phyloP scores from a whole-genome alignment of 2,113 vertebrate species.

The Egretta garzetta region DNA sequence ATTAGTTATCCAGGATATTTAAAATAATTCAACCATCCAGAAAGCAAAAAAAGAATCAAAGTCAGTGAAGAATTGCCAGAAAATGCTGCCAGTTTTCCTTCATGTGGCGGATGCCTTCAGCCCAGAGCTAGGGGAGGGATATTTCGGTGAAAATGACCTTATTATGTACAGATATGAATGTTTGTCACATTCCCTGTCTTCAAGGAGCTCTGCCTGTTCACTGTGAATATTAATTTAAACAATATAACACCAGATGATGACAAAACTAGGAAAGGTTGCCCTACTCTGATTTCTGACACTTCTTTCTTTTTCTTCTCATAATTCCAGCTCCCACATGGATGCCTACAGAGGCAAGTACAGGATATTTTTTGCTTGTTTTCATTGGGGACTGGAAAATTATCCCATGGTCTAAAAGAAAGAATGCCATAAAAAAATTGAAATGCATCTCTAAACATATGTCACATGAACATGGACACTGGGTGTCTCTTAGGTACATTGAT shows the following conservation, averaged over 20 bases:
- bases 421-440: neutral
- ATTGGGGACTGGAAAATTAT: neutral
- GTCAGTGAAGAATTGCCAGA: neutral
- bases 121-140: neutral
- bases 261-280: neutral
- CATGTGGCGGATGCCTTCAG: neutral
- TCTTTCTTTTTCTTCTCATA: neutral
- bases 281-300: neutral
- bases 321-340: neutral
- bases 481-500: neutral
- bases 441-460: neutral
- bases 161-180: neutral
- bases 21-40: neutral
- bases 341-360: neutral
- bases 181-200: neutral
- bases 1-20: neutral
- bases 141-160: neutral
- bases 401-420: neutral
- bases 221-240: neutral
- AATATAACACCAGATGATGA: neutral
- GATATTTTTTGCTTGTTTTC: neutral
- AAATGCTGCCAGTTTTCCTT: neutral
- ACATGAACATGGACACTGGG: neutral
- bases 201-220: neutral
- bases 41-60: neutral